Base-by-base conservation (phyloP, 2,888 invertebrate species). In the Emmelina monodactyla region DNA sequence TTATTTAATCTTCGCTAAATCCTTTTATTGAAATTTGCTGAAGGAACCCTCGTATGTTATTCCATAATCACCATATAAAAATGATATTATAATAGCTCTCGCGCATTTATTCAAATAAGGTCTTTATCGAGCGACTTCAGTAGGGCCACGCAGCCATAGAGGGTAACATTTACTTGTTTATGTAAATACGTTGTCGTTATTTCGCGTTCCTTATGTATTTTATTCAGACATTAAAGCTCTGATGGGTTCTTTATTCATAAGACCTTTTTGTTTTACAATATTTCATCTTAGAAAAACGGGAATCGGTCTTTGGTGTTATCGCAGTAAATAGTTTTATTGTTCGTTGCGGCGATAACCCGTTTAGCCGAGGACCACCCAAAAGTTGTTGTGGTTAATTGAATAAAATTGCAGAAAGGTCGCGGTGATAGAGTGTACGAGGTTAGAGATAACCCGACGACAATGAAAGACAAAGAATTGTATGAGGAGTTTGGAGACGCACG, bases 281-380 rank as follows among this genome's bases (percentile, higher is more conserved):
- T n/a, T 25, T 25, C n/a, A 25, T 25, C n/a, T n/a, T 25, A n/a
- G 25, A 9, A 25, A 25, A 25, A n/a, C 25, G 25, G 25, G 9
- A 25, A 10, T 10, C 25, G 25, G 25, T 25, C 12, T 31, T 31
- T 28, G 31, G 16, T 22, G 14, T 39, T 36, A 39, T 39, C 39
- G 33, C 34, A 32, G 11, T 22, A 33, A 32, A 30, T 35, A 33
- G 33, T 35, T 28, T 9, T 36, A 33, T 16, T 33, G 14, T 31
- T 16, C 33, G 34, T 31, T 28, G 35, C 16, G 14, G 16, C 22
- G 47, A 51, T 53, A 49, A 48, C 39, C 42, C 30, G 35, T 46
- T 53, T 50, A 50, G 35, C 31, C 37, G 42, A 49, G 40, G 31
- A 46, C 52, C 48, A 46, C 45, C 49, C 30, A 46, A 52, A 50